phyloP scores from a whole-genome alignment of 2,888 invertebrate genomes.

The Nipponacmea schrenckii region DNA sequence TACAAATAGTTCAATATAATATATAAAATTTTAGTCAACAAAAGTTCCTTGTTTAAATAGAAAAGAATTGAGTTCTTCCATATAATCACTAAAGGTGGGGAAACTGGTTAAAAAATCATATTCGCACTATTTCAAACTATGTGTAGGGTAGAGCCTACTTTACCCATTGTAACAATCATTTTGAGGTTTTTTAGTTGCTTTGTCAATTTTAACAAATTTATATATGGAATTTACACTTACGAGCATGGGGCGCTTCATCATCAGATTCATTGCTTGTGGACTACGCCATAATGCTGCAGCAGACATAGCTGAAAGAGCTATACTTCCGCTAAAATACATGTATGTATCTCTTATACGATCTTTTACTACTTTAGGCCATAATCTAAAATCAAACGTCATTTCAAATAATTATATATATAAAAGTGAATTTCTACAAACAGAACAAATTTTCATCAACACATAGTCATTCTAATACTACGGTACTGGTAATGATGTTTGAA shows the following conservation, averaged over 20 bases:
- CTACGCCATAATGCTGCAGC: slow-evolving; percentile 82
- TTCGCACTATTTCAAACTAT: too few relatives aligned
- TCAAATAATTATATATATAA: not conserved
- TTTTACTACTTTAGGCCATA: slow-evolving; percentile 94
- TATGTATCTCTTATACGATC: slow-evolving; percentile 90
- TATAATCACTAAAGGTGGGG: too few relatives aligned
- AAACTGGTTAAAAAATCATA: too few relatives aligned
- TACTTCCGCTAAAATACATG: slow-evolving; percentile 89
- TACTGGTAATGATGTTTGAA: not conserved
- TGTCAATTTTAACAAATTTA: not conserved
- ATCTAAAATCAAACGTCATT: slow-evolving; percentile 71
- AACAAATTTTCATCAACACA: not conserved
- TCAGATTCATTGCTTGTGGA: slow-evolving; percentile 83
- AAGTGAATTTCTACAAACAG: not conserved
- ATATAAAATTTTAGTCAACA: not conserved
- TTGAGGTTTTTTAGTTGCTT: not conserved
- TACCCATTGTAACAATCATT: not conserved
- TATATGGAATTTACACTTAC: slow-evolving; percentile 70
- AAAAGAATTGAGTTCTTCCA: too few relatives aligned
- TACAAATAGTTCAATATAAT: slow-evolving; percentile 68
- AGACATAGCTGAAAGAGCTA: slow-evolving; percentile 83
- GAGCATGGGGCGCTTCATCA: slow-evolving; percentile 82
- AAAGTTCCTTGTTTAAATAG: not conserved
- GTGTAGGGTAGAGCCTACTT: not conserved
- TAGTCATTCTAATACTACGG: too few relatives aligned